phyloP scores from a whole-genome alignment of 2,113 vertebrate species.

The Phyllostomus hastatus region DNA sequence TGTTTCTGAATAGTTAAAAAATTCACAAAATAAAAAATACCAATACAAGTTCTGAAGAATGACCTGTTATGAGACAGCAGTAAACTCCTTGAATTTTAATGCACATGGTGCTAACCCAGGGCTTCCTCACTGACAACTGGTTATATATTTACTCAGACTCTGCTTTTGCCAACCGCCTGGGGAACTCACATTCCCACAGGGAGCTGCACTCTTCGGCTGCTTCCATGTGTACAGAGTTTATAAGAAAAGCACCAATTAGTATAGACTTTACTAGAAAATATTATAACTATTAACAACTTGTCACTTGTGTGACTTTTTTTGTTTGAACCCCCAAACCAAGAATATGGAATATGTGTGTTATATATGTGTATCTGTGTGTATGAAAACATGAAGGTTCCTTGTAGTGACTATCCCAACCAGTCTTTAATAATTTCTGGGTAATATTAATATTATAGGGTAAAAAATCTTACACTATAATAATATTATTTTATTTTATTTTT shows the following conservation, averaged over 20 bases:
- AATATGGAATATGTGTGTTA: neutral
- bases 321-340: neutral
- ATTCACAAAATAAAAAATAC: neutral
- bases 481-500: no score
- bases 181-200: neutral
- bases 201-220: neutral
- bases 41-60: neutral
- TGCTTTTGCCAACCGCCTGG: neutral
- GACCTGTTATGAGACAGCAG: neutral
- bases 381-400: neutral
- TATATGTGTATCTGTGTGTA: neutral
- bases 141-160: constrained; percentile 33
- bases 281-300: neutral
- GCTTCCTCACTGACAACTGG: neutral
- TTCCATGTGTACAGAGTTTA: neutral
- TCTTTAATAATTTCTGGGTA: neutral
- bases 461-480: neutral
- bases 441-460: no score
- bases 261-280: neutral
- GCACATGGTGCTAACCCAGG: neutral
- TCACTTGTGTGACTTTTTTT: neutral
- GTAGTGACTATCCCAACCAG: neutral
- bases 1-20: neutral
- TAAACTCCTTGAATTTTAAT: neutral
- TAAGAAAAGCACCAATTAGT: neutral